These are phyloP conservation scores for Caenorhabditis sp. DNA, from an alignment of 2,888 invertebrate genomes.

Conservation along the genomic window DNA sequence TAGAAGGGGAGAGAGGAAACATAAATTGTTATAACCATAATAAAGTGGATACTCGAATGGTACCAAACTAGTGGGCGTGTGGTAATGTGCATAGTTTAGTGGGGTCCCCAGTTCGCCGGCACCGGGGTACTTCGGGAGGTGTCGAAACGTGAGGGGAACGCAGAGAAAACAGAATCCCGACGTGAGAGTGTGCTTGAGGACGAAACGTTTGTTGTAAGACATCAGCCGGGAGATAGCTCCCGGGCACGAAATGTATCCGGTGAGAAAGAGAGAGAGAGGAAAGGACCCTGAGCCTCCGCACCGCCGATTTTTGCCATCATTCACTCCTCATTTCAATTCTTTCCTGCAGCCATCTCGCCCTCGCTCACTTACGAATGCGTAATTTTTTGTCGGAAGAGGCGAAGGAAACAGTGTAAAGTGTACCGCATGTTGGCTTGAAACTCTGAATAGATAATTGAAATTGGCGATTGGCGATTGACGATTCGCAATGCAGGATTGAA, in stretches of 20 bases:
- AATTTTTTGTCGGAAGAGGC: conserved; percentile 34
- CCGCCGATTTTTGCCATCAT: conserved; percentile 61
- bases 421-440: conserved; percentile 36
- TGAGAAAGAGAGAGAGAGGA: conserved; percentile 49
- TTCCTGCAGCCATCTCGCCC: conserved; percentile 43
- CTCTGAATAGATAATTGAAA: conserved; percentile 17
- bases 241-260: conserved; percentile 61
- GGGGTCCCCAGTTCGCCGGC: background rate
- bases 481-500: background rate
- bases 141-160: conserved; percentile 51
- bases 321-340: conserved; percentile 60
- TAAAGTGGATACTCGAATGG: conserved; percentile 52
- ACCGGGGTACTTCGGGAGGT: conserved; percentile 7
- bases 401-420: conserved; percentile 40
- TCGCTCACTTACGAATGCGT: conserved; percentile 40
- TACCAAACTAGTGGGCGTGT: conserved; percentile 32
- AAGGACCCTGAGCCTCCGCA: conserved; percentile 12
- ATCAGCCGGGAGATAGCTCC: conserved; percentile 54
- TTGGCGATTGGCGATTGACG: no score
- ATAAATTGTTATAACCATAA: conserved; percentile 47
- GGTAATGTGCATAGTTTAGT: conserved; percentile 41
- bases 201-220: conserved; percentile 57
- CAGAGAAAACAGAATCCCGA: conserved; percentile 45
- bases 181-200: conserved; percentile 32
- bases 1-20: background rate